Evolutionary conservation across 2,113 vertebrate species (phyloP), one percentile per base, ranked within the genome.

Genomic region (Lasiurus borealis): DNA sequence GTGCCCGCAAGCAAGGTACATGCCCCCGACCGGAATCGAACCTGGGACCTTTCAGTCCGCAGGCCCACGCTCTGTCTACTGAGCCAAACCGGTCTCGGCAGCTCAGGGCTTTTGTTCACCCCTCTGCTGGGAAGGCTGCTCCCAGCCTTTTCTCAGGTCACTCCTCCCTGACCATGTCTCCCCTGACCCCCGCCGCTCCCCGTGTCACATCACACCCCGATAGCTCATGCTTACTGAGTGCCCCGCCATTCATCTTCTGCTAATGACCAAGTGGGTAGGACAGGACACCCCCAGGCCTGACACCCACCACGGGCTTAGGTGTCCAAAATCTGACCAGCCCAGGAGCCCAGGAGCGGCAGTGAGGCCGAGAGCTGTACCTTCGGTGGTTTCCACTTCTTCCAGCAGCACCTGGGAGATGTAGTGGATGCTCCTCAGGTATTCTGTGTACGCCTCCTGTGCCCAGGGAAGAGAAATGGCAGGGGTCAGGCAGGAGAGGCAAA

Each of bases 341-440:
- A 46, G n/a, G n/a, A n/a, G n/a, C n/a, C n/a, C n/a, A n/a, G 44
- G 54, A 59, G 57, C 11, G 23, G 52, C 0, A 2, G 40, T 3
- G 9, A 50, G 10, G 16, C n/a, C 31, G 72, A 87, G 48, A 16
- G 25, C 80, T 8, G 14, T 98, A 99, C 99, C 98, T 97, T 98
- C 97, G 0, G 95, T 95, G 0, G 95, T 91, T 1, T 90, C 97
- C 48, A 97, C 98, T 80, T 99, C 99, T 80, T 99, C 99, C 95
- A 99, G 97, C 81, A 99, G 98, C 85, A 97, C 98, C 90, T 99
- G 99, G 76, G 99, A 98, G 57, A 99, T 99, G 92, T 98, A 99
- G 97, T 98, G 98, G 96, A 99, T 98, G 93, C 99, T 99, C 95
- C 97, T 98, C 73, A 99, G 98, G 93, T 99, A 99, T 94, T 99